phyloP scores from a whole-genome alignment of 2,797 vertebrate species.

The Phaenicophaeus curvirostris region DNA sequence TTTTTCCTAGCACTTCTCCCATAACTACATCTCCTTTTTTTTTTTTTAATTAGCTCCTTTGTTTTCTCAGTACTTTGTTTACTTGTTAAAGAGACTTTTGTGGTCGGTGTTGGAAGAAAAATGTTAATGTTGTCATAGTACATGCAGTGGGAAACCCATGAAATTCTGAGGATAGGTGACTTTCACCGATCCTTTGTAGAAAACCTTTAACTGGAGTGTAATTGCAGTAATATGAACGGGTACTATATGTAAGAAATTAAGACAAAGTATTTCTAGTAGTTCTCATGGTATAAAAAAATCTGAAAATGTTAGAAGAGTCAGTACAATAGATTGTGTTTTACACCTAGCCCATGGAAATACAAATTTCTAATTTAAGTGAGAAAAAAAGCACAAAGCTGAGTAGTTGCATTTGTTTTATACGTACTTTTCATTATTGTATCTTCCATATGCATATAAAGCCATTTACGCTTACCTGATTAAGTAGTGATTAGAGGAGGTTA shows the following conservation, averaged over 20 bases:
- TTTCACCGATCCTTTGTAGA: neutral
- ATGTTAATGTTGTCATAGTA: neutral
- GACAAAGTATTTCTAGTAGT: neutral
- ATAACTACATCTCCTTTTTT: neutral
- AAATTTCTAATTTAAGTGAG: neutral
- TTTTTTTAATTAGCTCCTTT: neutral
- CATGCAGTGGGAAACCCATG: neutral
- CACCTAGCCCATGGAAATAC: neutral
- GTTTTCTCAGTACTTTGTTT: neutral
- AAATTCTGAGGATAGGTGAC: neutral
- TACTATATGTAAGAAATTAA: neutral
- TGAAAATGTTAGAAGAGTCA: neutral
- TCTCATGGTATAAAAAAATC: neutral
- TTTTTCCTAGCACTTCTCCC: neutral
- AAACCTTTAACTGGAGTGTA: neutral
- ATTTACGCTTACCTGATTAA: neutral
- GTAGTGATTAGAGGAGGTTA: neutral
- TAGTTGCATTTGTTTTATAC: neutral
- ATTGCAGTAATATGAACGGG: neutral
- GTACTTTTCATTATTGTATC: neutral
- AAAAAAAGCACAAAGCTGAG: neutral
- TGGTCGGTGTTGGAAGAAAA: neutral
- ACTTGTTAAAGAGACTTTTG: neutral
- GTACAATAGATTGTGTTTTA: neutral
- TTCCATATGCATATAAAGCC: neutral